phyloP scores from a whole-genome alignment of 37 sponge, comb jelly and placozoan species.

The Hexactinellida sp. region DNA sequence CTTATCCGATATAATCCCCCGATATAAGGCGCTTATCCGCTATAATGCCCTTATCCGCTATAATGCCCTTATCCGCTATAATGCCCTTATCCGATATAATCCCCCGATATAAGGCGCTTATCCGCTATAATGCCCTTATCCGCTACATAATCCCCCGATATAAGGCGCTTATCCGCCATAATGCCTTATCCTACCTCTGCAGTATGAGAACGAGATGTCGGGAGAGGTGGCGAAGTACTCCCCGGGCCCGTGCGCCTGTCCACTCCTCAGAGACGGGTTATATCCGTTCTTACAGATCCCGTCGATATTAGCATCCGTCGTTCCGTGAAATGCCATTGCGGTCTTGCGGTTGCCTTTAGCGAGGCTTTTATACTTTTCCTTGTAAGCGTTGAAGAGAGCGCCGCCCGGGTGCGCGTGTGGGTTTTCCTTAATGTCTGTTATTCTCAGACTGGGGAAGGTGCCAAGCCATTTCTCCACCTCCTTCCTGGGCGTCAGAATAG shows the following conservation, averaged over 20 bases:
- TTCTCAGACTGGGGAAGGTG: conserved; percentile 31
- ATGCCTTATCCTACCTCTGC: no score
- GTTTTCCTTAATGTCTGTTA: conserved; percentile 43
- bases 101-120: no score
- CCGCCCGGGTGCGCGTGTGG: conserved; percentile 49
- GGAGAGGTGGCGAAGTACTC: conserved; percentile 66
- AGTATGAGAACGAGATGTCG: conserved; percentile 30
- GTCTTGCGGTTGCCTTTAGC: conserved; percentile 44
- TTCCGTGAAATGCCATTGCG: conserved; percentile 62
- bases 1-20: no score
- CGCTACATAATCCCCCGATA: no score
- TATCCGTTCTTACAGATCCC: conserved; percentile 63
- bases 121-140: no score
- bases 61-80: no score
- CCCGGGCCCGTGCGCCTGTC: conserved; percentile 59
- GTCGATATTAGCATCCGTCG: conserved; percentile 35
- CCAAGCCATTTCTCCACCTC: conserved; percentile 42
- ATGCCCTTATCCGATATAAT: no score
- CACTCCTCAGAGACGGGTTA: conserved; percentile 28
- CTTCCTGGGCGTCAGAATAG: conserved; percentile 25
- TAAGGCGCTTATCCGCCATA: no score
- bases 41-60: no score
- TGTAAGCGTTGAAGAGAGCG: conserved; percentile 37
- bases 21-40: no score
- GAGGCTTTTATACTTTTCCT: conserved; percentile 21